These are phyloP conservation scores for Bufotes viridis DNA, from an alignment of 2,797 vertebrate genomes.

Conservation along the genomic window DNA sequence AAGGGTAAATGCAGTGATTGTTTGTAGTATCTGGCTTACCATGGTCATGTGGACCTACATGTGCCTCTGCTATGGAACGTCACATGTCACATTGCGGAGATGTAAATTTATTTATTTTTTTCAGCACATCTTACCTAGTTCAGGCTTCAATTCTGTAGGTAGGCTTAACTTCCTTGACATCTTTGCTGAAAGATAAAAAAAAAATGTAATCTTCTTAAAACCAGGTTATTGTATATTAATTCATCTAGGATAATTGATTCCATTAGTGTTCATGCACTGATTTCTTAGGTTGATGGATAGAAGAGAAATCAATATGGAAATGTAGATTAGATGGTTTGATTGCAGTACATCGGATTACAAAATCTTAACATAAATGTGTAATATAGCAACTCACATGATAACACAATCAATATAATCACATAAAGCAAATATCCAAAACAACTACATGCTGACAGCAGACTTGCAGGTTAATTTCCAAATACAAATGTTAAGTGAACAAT, in stretches of 20 bases:
- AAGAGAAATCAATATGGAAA: not conserved
- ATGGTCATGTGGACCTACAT: not conserved
- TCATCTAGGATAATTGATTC: not conserved
- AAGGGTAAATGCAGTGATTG: not conserved
- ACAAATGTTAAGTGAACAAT: not conserved
- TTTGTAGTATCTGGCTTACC: not conserved
- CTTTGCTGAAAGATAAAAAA: slow-evolving; percentile 95
- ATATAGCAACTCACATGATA: not conserved
- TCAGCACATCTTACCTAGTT: slow-evolving; percentile 89
- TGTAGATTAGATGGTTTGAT: slow-evolving; percentile 5
- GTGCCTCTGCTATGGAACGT: not conserved
- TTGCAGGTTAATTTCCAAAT: not conserved
- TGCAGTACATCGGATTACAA: not conserved
- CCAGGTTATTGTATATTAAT: slow-evolving; percentile 20
- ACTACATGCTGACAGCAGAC: not conserved
- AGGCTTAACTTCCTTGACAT: slow-evolving; percentile 99
- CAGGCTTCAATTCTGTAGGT: slow-evolving; percentile 99
- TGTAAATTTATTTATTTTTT: not conserved
- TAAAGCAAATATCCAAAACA: too few relatives aligned
- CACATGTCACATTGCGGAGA: not conserved
- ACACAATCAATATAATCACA: too few relatives aligned
- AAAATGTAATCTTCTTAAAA: slow-evolving; percentile 70
- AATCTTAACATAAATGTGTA: not conserved
- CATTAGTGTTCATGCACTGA: not conserved
- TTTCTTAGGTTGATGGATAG: not conserved